Evolutionary conservation across 2,888 invertebrate species (phyloP).

Genomic region (Cephus nigrinus): DNA sequence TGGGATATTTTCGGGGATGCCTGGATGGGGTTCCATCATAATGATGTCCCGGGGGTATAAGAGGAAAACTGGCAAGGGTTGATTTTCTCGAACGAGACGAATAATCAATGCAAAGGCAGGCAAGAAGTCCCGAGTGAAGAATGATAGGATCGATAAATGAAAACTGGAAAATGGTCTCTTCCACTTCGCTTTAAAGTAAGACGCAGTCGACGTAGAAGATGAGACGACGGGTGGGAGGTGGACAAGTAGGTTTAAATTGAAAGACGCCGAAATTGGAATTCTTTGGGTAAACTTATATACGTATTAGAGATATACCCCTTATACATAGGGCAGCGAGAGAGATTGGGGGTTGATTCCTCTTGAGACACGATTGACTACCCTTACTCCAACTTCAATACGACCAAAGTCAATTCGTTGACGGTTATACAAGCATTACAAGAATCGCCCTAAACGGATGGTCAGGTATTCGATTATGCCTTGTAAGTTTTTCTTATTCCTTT

Average conservation of each 20-base stretch:
- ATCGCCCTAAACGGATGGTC: background rate
- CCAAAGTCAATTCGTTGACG: slow-evolving; percentile 41
- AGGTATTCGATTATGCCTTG: background rate
- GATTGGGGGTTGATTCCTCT: background rate
- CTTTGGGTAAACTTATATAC: slow-evolving; percentile 50
- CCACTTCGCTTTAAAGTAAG: background rate
- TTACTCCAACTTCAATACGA: background rate
- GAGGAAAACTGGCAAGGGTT: slow-evolving; percentile 7
- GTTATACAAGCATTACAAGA: slow-evolving; percentile 50
- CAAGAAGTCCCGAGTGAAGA: background rate
- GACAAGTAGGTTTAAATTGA: slow-evolving; percentile 60
- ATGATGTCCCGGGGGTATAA: background rate
- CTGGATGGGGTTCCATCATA: background rate
- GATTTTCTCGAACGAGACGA: slow-evolving; percentile 30
- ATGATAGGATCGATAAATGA: background rate
- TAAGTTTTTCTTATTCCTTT: background rate
- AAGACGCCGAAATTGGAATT: slow-evolving; percentile 60
- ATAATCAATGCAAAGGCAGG: slow-evolving; percentile 30
- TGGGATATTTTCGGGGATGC: background rate
- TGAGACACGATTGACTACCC: background rate
- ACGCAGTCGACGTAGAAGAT: background rate
- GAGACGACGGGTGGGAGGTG: slow-evolving; percentile 26
- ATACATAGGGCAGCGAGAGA: background rate
- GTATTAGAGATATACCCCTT: background rate
- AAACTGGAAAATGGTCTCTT: background rate